Base-by-base conservation (phyloP, 1,140 invertebrate species). In the Drosophila oshimai region DNA sequence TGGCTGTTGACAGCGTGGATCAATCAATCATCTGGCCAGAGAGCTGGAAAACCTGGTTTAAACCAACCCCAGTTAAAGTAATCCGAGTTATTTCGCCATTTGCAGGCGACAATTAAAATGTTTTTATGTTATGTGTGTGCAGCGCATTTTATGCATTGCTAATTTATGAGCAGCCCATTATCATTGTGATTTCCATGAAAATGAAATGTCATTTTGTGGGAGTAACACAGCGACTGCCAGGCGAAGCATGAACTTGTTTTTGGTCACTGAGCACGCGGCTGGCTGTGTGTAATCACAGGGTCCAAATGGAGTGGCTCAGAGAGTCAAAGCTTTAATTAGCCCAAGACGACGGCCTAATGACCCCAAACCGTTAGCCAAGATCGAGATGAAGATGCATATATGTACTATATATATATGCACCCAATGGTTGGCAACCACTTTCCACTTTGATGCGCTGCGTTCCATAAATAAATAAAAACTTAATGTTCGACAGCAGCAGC, bases 381-480 rank as follows among this genome's bases (percentile, higher is more conserved):
- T 71, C 31, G 20, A 33, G 45, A 60, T 60, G 44, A 60, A 71
- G 45, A 50, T 71, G 37, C 36, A 46, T 34, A 47, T 22, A 18
- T 41, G 36, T 33, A 17, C 12, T 24, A 36, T 36, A 20, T 33
- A 12, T 17, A 44, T 33, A 20, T 33, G 44, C 55, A 49, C 10
- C 37, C 45, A 45, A 49, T 9, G 22, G 31, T 15, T 37, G 28
- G 49, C 53, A 50, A 79, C 80, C 80, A 80, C 80, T 84, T 84
- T 84, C 81, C 70, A 84, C 79, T 39, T 36, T 33, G 26, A 31
- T 36, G 57, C 74, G 26, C 34, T 36, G 57, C 74, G 74, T 57
- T 80, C 47, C 80, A 86, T 72, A 80, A 87, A 86, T 87, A 80
- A 75, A 80, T 75, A 64, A 55, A 68, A 86, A 74, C 70, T 71